Percentiles rank a stretch among this genome's conserved stretches.
Conservation (phyloP, 2,113 vertebrate genomes). For the Isurus oxyrinchus region DNA sequence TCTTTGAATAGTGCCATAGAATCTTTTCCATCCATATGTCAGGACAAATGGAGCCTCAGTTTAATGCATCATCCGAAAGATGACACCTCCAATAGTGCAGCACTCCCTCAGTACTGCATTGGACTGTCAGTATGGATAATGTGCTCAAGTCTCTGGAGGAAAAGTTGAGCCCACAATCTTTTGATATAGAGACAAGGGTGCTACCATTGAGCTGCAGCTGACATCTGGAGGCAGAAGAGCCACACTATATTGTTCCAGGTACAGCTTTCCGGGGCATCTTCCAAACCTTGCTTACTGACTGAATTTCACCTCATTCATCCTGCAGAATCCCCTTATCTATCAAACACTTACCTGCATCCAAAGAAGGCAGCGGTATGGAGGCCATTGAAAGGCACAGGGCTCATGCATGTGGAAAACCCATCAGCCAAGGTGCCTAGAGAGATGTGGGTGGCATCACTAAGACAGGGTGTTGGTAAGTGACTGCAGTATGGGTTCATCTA, state of each 20-base stretch:
- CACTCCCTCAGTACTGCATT: not conserved
- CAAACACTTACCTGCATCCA: constrained; percentile 60
- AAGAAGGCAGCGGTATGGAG: constrained; percentile 62
- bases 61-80: not conserved
- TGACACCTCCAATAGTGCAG: not conserved
- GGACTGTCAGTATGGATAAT: not conserved
- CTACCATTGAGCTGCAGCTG: not conserved
- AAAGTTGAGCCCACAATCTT: not conserved
- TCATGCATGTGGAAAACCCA: constrained; percentile 47
- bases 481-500: not conserved
- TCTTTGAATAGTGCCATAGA: not conserved
- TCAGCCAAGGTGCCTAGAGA: constrained; percentile 52
- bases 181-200: not conserved
- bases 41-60: not conserved
- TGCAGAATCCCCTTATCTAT: constrained; percentile 78
- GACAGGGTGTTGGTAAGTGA: constrained; percentile 59
- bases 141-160: not conserved
- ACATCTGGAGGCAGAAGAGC: not conserved
- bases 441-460: constrained; percentile 64
- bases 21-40: not conserved
- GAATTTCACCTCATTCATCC: constrained; percentile 37
- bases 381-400: constrained; percentile 54
- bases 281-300: not conserved
- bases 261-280: not conserved
- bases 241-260: not conserved